Percentiles rank a stretch among this genome's conserved stretches.
These are phyloP conservation scores for Gari tellinella DNA, from an alignment of 2,888 invertebrate species.

Conservation along the genomic window DNA sequence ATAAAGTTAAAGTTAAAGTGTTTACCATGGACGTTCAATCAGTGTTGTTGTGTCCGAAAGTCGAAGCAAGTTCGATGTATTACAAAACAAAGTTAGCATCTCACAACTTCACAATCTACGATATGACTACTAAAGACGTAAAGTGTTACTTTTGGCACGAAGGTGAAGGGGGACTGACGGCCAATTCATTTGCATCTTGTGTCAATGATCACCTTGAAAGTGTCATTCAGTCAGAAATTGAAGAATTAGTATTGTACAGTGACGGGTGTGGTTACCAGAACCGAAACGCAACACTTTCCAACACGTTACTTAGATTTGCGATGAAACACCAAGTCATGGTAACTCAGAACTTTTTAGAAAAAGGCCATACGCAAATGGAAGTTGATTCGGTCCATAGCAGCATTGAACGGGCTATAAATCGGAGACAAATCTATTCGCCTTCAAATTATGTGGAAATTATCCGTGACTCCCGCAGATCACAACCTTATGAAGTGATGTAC, in stretches of 20 bases:
- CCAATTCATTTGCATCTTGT: slow-evolving; percentile 27
- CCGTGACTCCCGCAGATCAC: slow-evolving; percentile 18
- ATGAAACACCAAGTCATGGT: slow-evolving; percentile 13
- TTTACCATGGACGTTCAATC: slow-evolving; percentile 42
- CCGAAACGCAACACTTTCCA: slow-evolving; percentile 29
- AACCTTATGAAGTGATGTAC: slow-evolving; percentile 28
- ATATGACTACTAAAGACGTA: slow-evolving; percentile 30
- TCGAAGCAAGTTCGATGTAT: slow-evolving; percentile 40
- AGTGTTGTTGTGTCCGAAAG: slow-evolving; percentile 27
- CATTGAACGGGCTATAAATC: slow-evolving; percentile 40
- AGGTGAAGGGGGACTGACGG: slow-evolving; percentile 31
- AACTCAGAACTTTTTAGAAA: slow-evolving; percentile 36
- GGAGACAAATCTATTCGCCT: slow-evolving; percentile 32
- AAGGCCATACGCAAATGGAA: slow-evolving; percentile 53
- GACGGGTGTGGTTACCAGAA: slow-evolving; percentile 49
- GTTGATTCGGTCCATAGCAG: slow-evolving; percentile 54
- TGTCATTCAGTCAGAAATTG: neutral
- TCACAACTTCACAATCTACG: slow-evolving; percentile 44
- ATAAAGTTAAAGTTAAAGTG: slow-evolving; percentile 26
- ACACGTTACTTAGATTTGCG: slow-evolving; percentile 22
- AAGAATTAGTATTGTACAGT: slow-evolving; percentile 35
- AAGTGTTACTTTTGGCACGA: slow-evolving; percentile 49
- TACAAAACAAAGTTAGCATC: slow-evolving; percentile 43
- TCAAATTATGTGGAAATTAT: slow-evolving; percentile 40
- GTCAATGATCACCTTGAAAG: slow-evolving; percentile 21